Base-by-base conservation (phyloP, 2,888 invertebrate species). In the Phytoseiulus persimilis region DNA sequence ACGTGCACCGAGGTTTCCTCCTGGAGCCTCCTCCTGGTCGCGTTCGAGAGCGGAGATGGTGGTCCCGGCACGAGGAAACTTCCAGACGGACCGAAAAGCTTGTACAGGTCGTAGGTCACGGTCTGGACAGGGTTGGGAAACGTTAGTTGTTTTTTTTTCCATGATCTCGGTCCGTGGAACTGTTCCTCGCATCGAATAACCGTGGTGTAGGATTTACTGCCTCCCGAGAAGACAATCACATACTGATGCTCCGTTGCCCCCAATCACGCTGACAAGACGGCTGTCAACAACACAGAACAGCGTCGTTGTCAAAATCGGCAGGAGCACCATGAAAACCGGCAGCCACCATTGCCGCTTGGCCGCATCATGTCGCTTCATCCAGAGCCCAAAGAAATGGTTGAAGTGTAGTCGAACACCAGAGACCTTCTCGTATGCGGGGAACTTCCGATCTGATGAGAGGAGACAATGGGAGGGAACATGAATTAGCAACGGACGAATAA, bases 291-390 rank as follows among this genome's bases (percentile, higher is more conserved):
- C 28, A 31, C 83, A 83, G 83, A 83, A 83, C 31, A 83, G 83
- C 2, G 11, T 83, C 31, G 83, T 83, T 18, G 83, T 83, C 83
- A 83, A 23, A 83, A 83, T 83, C 28, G 83, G 83, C 28, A 83
- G 83, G 32, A 83, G 31, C 9, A 83, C 83, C 83, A 83, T 83
- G 32, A 90, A 90, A 28, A 93, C 90, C 90, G 93, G 92, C 33
- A 93, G 92, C 91, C 93, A 93, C 91, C 92, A 93, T 91, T 93
- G 92, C 23, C 93, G 91, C 83, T 92, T 91, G 14, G 93, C 91
- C 91, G 92, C 92, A 90, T 93, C 92, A 91, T 93, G 92, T 33
- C 93, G 91, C 91, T 93, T 93, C 32, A 93, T 89, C 32, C 93
- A 91, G 32, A 93, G 91, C 9, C 92, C 93, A 11, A 91, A 89